phyloP scores from a whole-genome alignment of 2,888 invertebrate genomes.

The Abrostola triplasia region DNA sequence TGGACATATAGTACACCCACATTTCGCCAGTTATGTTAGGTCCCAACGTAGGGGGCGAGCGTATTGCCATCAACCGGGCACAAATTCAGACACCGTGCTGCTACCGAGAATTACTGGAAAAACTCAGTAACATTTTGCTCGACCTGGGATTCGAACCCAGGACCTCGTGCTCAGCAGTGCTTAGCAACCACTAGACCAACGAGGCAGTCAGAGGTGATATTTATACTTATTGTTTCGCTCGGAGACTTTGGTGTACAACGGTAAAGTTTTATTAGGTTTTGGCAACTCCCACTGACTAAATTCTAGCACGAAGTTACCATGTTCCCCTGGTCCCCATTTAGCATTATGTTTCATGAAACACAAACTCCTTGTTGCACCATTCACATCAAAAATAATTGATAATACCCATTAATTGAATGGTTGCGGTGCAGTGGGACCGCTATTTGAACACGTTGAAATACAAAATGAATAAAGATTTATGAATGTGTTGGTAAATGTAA shows the following conservation, averaged over 20 bases:
- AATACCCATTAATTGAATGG: slow-evolving; percentile 21
- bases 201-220: slow-evolving; percentile 25
- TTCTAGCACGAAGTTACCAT: slow-evolving; percentile 47
- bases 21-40: no score
- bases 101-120: no score
- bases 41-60: no score
- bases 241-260: slow-evolving; percentile 52
- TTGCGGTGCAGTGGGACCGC: slow-evolving; percentile 4
- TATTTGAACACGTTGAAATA: slow-evolving; percentile 17
- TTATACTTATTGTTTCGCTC: slow-evolving; percentile 52
- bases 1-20: no score
- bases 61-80: no score
- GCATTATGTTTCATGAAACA: slow-evolving; percentile 50
- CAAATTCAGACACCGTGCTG: no score
- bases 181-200: no score
- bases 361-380: slow-evolving; percentile 39
- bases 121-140: no score
- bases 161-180: no score
- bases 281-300: slow-evolving; percentile 59
- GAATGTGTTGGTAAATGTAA: slow-evolving; percentile 12
- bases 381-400: slow-evolving; percentile 37
- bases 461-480: not conserved
- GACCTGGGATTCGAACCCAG: no score
- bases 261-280: slow-evolving; percentile 74
- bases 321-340: slow-evolving; percentile 54